Evolutionary conservation across 2,888 invertebrate genomes (phyloP), one percentile per base, ranked within the genome.

Genomic region (Periphyllus acericola): DNA sequence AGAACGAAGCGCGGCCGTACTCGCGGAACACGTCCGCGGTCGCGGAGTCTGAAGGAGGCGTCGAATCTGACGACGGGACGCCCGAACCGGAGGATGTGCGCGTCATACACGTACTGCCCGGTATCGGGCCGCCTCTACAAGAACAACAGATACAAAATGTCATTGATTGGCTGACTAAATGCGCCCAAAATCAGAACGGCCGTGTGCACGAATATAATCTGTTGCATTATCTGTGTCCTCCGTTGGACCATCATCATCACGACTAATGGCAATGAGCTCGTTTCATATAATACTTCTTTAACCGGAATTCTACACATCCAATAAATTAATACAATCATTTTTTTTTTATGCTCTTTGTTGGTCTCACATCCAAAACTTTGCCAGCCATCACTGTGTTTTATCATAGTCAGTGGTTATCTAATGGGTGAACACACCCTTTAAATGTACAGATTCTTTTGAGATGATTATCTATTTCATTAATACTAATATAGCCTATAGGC

Each of bases 211-310:
- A 3, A 0, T n/a, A 29, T 25, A 52, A 76, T n/a, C n/a, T 76
- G 46, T 5, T 76, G n/a, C 52, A 76, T 46, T 76, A 29, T 14
- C 6, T 76, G 46, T 76, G 76, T 29, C 76, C 76, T 21, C 76
- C 76, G 76, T 29, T 76, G n/a, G 76, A 76, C 68, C 46, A 46
- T 46, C 46, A 46, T 14, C 1, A 46, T 46, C 46, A 46, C 46
- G 46, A 46, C 46, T 46, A 46, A n/a, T n/a, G 3, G 6, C 36
- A 3, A 5, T 36, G 6, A 6, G 36, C 6, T 5, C 36, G 6
- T 36, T 6, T 36, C 3, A 36, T 36, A 36, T 6, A 36, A 36
- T 36, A 36, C 6, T 36, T 36, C 36, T 36, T 36, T 36, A 5
- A 5, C 36, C 36, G 36, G 3, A 36, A n/a, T n/a, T n/a, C 36